Evolutionary conservation across 2,797 vertebrate species (phyloP), one percentile per base, ranked within the genome.

Genomic region (Spinibarbus caldwelli): DNA sequence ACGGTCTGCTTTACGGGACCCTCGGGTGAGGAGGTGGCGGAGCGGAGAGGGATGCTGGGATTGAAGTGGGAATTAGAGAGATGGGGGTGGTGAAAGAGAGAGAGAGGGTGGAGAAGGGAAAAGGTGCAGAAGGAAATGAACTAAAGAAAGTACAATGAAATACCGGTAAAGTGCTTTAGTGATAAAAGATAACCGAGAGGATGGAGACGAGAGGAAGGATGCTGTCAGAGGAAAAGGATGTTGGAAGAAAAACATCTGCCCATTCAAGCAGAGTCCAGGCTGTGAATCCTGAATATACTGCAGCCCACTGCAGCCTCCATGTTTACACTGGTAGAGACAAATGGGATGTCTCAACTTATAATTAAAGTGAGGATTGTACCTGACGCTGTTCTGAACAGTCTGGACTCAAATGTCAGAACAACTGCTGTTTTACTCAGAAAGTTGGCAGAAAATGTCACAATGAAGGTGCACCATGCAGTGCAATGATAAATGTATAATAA

Each of bases 1-100:
- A 77, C 75, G 43, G 68, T 85, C 77, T 67, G 78, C 75, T 83
- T 86, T 89, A 80, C 79, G 68, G 76, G 78, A 84, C 88, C 73
- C 82, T 71, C 38, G 62, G 86, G 86, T 84, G 66, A 87, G 67
- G 62, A 38, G 86, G 86, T 83, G 76, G 66, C n/a, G 38, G 84
- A 57, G 85, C 68, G 41, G 41, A 64, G 83, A 84, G 85, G 66
- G 73, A 84, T 86, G 57, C 57, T 82, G 70, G 84, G 82, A 83
- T 87, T 85, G 75, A 84, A 84, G 57, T 83, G 85, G 47, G 75
- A 84, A 87, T 64, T 79, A 75, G 66, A 76, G 86, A 75, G 79
- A 80, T 15, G 77, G 64, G 82, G 54, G 52, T 26, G 66, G 49
- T 70, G 68, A 38, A 43, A 76, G 45, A 80, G 36, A 54, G 64